phyloP scores from a whole-genome alignment of 2,888 invertebrate genomes.

The Rotaria socialis region DNA sequence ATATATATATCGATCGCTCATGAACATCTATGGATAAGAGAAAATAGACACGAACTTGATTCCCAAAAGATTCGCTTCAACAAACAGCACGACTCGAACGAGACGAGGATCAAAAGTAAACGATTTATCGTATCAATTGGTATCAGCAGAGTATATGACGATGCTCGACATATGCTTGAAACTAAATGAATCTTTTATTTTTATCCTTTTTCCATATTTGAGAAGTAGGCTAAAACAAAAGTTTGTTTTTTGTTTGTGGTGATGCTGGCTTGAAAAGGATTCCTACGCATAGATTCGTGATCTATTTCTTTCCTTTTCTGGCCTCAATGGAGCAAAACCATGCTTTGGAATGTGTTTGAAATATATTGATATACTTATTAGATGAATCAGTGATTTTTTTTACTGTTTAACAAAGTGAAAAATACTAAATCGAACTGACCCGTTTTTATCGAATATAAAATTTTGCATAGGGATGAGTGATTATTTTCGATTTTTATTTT shows the following conservation, averaged over 20 bases:
- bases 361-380: neutral
- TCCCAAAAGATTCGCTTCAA: neutral
- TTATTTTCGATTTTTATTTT: too few species aligned
- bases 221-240: neutral
- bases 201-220: neutral
- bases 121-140: neutral
- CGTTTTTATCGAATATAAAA: neutral
- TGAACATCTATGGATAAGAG: too few species aligned
- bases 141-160: neutral
- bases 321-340: neutral
- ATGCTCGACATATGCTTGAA: neutral
- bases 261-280: too few species aligned
- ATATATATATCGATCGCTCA: neutral
- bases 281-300: neutral
- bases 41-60: neutral
- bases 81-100: neutral
- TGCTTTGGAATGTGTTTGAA: neutral
- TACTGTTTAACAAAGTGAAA: too few species aligned
- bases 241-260: neutral
- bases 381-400: neutral
- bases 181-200: too few species aligned
- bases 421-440: neutral
- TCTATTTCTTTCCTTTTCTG: neutral
- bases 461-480: too few species aligned
- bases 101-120: too few species aligned